Evolutionary conservation across 2,797 vertebrate genomes (phyloP).

Genomic region (Anguilla megastoma): DNA sequence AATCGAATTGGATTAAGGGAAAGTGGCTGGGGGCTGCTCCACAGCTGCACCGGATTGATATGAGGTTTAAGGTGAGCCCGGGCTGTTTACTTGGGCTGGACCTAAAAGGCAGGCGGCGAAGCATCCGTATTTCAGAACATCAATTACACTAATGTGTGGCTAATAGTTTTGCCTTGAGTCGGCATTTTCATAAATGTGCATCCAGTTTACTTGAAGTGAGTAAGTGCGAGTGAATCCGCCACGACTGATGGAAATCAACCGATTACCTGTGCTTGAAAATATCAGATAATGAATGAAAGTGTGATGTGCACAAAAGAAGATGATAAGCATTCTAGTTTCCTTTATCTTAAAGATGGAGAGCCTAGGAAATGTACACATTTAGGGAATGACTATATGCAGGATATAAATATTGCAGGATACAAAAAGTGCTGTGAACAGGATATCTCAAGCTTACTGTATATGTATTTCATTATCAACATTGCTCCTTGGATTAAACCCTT

Average conservation of each 20-base stretch:
- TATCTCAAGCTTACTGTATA: background rate
- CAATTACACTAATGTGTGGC: background rate
- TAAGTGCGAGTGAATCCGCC: background rate
- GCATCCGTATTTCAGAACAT: background rate
- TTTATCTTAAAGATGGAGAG: background rate
- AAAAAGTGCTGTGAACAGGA: background rate
- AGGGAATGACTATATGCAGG: too few relatives aligned
- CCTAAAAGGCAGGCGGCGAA: constrained; percentile 41
- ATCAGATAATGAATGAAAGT: background rate
- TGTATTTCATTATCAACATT: background rate
- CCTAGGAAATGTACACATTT: background rate
- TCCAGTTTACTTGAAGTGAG: background rate
- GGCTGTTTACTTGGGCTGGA: constrained; percentile 71
- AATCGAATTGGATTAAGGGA: constrained; percentile 81
- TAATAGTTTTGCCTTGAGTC: background rate
- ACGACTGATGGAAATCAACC: background rate
- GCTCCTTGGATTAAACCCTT: background rate
- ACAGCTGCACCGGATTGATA: constrained; percentile 79
- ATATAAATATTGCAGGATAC: too few relatives aligned
- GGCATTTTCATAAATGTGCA: background rate
- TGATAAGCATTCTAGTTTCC: background rate
- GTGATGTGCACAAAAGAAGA: background rate
- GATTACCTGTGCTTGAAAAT: background rate
- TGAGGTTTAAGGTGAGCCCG: constrained; percentile 76
- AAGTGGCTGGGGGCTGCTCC: constrained; percentile 72